Conservation (phyloP, 2,797 vertebrate genomes). For the Anniella stebbinsi region DNA sequence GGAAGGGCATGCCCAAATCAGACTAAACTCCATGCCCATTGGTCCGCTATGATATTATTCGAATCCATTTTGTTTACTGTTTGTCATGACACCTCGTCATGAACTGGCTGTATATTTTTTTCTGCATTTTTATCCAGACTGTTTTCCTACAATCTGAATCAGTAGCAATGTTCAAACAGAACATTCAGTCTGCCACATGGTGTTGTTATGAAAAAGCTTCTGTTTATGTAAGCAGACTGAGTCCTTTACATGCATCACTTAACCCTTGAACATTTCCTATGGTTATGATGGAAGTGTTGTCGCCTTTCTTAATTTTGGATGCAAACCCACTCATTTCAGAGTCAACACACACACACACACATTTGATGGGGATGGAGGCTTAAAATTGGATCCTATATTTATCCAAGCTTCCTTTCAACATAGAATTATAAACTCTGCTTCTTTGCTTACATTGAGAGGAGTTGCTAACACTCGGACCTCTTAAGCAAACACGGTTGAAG, state of each 20-base stretch:
- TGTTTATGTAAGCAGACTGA: neutral
- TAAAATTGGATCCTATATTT: slow-evolving; percentile 11
- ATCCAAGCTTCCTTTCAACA: neutral
- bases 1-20: neutral
- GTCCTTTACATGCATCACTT: neutral
- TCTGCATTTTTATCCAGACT: neutral
- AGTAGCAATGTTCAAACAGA: neutral
- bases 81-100: neutral
- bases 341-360: neutral
- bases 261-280: neutral
- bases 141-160: neutral
- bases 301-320: neutral
- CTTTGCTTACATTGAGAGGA: neutral
- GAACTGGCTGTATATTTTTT: neutral
- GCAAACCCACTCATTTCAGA: neutral
- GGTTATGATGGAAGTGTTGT: neutral
- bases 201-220: neutral
- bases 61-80: neutral
- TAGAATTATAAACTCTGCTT: neutral
- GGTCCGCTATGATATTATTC: neutral
- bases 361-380: neutral
- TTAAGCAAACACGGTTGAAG: neutral
- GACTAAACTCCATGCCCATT: neutral
- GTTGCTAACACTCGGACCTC: neutral
- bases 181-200: neutral